Conservation (phyloP, 1,140 invertebrate species). For the Chrysomallon squamiferum region DNA sequence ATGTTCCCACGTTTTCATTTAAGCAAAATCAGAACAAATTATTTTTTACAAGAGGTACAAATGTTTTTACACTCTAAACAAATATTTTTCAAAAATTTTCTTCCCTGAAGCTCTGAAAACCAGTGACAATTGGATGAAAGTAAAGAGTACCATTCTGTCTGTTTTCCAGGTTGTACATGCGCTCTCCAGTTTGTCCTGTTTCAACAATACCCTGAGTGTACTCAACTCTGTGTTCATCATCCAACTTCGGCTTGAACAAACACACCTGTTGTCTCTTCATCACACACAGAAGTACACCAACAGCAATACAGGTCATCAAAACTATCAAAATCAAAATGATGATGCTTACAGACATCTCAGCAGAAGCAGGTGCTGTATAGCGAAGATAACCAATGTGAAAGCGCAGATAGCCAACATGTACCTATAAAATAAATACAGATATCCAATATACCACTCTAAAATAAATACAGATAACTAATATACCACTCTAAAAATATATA, state of each 20-base stretch:
- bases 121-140: too few species aligned
- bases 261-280: constrained; percentile 40
- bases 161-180: constrained; percentile 28
- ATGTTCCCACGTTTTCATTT: too few species aligned
- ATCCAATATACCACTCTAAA: too few species aligned
- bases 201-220: constrained; percentile 15
- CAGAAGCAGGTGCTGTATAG: constrained; percentile 6
- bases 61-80: too few species aligned
- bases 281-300: constrained; percentile 31
- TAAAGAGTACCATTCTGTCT: constrained; percentile 43
- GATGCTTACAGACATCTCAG: constrained; percentile 6
- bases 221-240: neutral
- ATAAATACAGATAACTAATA: too few species aligned
- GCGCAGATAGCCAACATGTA: constrained; percentile 36
- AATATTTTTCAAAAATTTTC: too few species aligned
- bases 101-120: too few species aligned
- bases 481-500: too few species aligned
- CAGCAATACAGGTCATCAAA: constrained; percentile 26
- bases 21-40: too few species aligned
- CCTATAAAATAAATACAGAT: too few species aligned
- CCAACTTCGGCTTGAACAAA: constrained; percentile 34
- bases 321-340: constrained; percentile 31
- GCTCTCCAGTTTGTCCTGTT: constrained; percentile 4
- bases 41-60: too few species aligned
- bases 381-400: constrained; percentile 44